phyloP scores from a whole-genome alignment of 2,888 invertebrate genomes.

The Resseliella maxima region DNA sequence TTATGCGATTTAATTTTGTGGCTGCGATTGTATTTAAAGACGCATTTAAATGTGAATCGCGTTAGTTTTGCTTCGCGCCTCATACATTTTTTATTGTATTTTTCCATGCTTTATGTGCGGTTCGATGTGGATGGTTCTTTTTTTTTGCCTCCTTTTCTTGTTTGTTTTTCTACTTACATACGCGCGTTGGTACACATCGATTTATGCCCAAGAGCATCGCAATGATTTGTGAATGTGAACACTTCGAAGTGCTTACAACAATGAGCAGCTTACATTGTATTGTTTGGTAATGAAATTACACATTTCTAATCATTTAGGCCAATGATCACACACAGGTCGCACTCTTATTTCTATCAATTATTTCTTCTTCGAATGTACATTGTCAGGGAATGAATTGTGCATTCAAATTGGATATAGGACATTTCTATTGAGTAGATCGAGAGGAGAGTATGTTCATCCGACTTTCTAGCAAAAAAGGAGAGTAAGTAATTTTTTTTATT shows the following conservation, averaged over 20 bases:
- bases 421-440: too few species aligned
- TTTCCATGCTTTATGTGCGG: background rate
- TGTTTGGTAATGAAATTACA: constrained; percentile 46
- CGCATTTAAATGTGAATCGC: constrained; percentile 35
- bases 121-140: background rate
- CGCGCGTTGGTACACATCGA: background rate
- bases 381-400: too few species aligned
- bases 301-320: constrained; percentile 29
- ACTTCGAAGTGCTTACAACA: constrained; percentile 22
- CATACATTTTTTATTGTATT: constrained; percentile 15
- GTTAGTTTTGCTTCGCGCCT: constrained; percentile 28
- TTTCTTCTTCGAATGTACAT: background rate
- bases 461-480: too few species aligned
- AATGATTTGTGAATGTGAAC: background rate
- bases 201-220: constrained; percentile 5
- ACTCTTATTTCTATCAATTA: background rate
- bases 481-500: too few species aligned
- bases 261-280: constrained; percentile 53
- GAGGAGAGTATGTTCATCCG: too few species aligned
- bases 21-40: constrained; percentile 9
- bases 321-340: background rate
- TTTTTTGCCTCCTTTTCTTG: background rate
- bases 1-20: constrained; percentile 7
- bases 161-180: constrained; percentile 53
- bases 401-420: too few species aligned